phyloP scores from a whole-genome alignment of 2,888 invertebrate genomes.

The Rhogogaster chlorosoma region DNA sequence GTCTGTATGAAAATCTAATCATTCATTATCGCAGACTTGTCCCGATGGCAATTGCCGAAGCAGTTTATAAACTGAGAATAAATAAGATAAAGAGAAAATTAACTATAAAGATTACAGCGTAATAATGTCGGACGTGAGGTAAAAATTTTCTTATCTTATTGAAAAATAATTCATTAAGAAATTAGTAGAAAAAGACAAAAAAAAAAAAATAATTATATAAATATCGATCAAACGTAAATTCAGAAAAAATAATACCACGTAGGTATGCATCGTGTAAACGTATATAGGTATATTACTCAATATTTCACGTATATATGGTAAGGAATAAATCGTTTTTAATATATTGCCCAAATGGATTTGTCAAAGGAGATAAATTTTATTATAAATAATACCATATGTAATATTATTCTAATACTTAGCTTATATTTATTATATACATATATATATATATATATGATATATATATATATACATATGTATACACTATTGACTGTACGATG shows the following conservation, averaged over 20 bases:
- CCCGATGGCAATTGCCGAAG: not conserved
- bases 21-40: not conserved
- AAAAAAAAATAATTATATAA: not conserved
- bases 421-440: constrained; percentile 61
- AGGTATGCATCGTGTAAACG: not conserved
- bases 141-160: not conserved
- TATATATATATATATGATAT: constrained; percentile 63
- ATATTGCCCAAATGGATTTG: constrained; percentile 63
- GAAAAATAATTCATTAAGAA: not conserved
- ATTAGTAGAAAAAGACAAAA: not conserved
- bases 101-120: not conserved
- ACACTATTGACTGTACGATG: constrained; percentile 36
- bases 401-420: constrained; percentile 5
- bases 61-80: not conserved
- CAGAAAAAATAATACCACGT: not conserved
- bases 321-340: constrained; percentile 24
- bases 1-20: not conserved
- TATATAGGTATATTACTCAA: not conserved
- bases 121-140: not conserved
- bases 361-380: constrained; percentile 52
- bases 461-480: too few relatives aligned
- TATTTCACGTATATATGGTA: not conserved
- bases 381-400: not conserved
- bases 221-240: too few relatives aligned
- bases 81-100: not conserved